These are phyloP conservation scores for Coreius guichenoti DNA, from an alignment of 2,797 vertebrate species.

Conservation along the genomic window DNA sequence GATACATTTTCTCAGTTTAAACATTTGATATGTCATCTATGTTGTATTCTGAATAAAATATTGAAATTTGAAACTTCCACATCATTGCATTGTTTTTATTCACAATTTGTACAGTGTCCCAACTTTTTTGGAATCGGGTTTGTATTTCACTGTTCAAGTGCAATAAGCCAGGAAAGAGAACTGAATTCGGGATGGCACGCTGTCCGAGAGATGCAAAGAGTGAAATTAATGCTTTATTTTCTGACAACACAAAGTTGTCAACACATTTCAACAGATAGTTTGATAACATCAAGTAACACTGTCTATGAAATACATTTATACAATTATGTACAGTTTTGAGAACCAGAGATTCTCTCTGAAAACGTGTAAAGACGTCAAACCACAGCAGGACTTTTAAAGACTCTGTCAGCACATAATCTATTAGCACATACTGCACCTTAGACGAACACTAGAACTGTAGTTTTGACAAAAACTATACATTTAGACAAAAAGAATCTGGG, in stretches of 20 bases:
- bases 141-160: too few relatives aligned
- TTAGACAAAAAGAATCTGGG: background rate
- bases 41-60: too few relatives aligned
- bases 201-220: too few relatives aligned
- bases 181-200: too few relatives aligned
- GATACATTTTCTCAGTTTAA: too few relatives aligned
- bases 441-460: background rate
- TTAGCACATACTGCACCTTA: constrained; percentile 1
- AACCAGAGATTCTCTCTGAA: background rate
- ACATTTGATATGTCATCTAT: too few relatives aligned
- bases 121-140: too few relatives aligned
- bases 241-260: background rate
- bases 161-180: too few relatives aligned
- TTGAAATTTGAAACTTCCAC: too few relatives aligned
- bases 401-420: constrained; percentile 8
- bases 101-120: too few relatives aligned
- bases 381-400: constrained; percentile 16
- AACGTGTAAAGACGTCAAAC: constrained; percentile 1
- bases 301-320: constrained; percentile 42
- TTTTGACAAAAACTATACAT: background rate
- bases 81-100: too few relatives aligned
- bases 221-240: background rate
- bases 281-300: constrained; percentile 32
- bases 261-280: constrained; percentile 28
- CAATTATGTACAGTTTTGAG: constrained; percentile 53